These are phyloP conservation scores for Volucella inflata DNA, from an alignment of 2,888 invertebrate genomes.

Conservation along the genomic window DNA sequence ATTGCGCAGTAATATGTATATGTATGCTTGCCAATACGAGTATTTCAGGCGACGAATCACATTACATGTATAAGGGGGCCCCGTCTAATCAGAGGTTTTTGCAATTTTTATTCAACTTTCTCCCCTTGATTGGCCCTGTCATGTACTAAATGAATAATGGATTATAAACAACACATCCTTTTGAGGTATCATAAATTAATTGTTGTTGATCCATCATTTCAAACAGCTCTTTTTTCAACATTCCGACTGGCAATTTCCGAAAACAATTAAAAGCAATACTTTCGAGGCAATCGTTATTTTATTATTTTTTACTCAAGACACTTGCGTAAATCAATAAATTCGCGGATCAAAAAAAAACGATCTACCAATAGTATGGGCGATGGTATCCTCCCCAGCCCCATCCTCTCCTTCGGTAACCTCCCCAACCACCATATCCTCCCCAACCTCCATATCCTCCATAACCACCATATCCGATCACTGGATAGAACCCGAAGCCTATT, in stretches of 20 bases:
- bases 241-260: not conserved
- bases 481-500: slow-evolving; percentile 78
- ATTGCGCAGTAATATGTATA: not conserved
- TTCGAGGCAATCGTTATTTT: not conserved
- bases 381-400: slow-evolving; percentile 61
- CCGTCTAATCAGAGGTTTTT: too few species aligned
- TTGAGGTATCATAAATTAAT: too few species aligned
- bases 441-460: slow-evolving; percentile 72
- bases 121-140: too few species aligned
- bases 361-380: slow-evolving; percentile 61
- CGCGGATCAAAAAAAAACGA: not conserved
- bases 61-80: too few species aligned
- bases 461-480: slow-evolving; percentile 69
- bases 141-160: too few species aligned
- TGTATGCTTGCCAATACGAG: too few species aligned
- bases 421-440: slow-evolving; percentile 72
- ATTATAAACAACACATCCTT: too few species aligned
- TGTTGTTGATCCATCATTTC: too few species aligned
- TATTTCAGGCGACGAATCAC: too few species aligned
- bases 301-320: slow-evolving; percentile 24
- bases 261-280: slow-evolving; percentile 7
- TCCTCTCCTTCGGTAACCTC: slow-evolving; percentile 44
- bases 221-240: too few species aligned
- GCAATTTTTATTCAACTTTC: too few species aligned
- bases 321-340: not conserved